A percentile compares a stretch with the other conserved stretches of the same genome.
Conservation (phyloP, 2,888 invertebrate genomes). For the Fissipunctia ypsillon region DNA sequence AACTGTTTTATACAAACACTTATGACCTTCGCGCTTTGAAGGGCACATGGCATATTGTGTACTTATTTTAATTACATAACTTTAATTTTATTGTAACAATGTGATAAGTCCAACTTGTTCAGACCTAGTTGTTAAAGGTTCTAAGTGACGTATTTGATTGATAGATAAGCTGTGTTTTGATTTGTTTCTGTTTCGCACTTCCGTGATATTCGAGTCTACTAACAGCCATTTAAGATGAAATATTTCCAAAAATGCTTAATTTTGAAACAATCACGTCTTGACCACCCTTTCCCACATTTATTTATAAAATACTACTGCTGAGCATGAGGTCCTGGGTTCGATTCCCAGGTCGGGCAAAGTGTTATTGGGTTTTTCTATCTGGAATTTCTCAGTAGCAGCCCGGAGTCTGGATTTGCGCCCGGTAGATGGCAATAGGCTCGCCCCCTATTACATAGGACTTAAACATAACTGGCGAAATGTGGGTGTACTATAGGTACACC, state of each 20-base stretch:
- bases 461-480: no score
- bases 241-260: neutral
- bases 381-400: no score
- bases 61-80: constrained; percentile 46
- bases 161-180: constrained; percentile 23
- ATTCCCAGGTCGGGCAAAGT: no score
- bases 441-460: no score
- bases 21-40: constrained; percentile 75
- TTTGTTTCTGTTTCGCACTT: constrained; percentile 16
- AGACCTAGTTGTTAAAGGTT: constrained; percentile 19
- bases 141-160: constrained; percentile 26
- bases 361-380: no score
- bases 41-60: constrained; percentile 62
- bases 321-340: no score
- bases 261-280: neutral
- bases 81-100: constrained; percentile 21
- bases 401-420: no score
- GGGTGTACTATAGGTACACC: no score
- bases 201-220: neutral
- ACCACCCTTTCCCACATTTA: constrained; percentile 1
- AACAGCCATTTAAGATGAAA: neutral
- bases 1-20: constrained; percentile 65
- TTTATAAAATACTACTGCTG: no score
- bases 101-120: constrained; percentile 30
- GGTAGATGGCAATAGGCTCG: no score